phyloP scores from a whole-genome alignment of 2,888 invertebrate genomes.

The Agrotis puta region DNA sequence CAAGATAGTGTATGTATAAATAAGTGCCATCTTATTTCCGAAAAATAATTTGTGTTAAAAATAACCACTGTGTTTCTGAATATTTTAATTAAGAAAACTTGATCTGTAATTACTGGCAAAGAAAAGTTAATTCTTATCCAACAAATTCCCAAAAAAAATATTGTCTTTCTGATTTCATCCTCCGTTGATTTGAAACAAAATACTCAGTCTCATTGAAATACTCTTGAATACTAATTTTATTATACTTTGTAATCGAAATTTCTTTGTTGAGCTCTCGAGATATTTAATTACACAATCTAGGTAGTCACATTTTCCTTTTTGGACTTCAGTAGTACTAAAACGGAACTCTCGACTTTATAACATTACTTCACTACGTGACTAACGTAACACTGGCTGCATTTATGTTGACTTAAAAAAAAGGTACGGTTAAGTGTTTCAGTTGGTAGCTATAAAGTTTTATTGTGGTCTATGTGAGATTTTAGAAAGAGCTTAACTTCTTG shows the following conservation, averaged over 20 bases:
- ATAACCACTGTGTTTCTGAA: background rate
- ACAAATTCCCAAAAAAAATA: background rate
- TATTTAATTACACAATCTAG: constrained; percentile 22
- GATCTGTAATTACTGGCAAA: background rate
- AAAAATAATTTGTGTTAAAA: background rate
- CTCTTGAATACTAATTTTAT: constrained; percentile 23
- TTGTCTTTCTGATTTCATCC: background rate
- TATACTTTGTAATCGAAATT: background rate
- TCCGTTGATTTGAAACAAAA: background rate
- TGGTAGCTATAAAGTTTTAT: background rate
- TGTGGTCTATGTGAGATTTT: background rate
- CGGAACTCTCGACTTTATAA: background rate
- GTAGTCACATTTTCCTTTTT: constrained; percentile 20
- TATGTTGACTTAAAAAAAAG: background rate
- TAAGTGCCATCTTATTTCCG: too few relatives aligned
- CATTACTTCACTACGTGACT: background rate
- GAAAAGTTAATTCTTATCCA: background rate
- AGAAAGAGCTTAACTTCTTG: too few relatives aligned
- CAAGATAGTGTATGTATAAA: too few relatives aligned
- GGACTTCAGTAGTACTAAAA: background rate
- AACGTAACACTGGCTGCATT: background rate
- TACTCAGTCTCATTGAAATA: background rate
- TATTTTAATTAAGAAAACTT: too few relatives aligned
- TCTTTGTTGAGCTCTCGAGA: background rate
- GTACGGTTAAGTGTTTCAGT: too few relatives aligned